These are phyloP conservation scores for Pygoscelis adeliae DNA, from an alignment of 2,113 vertebrate genomes.

Conservation along the genomic window DNA sequence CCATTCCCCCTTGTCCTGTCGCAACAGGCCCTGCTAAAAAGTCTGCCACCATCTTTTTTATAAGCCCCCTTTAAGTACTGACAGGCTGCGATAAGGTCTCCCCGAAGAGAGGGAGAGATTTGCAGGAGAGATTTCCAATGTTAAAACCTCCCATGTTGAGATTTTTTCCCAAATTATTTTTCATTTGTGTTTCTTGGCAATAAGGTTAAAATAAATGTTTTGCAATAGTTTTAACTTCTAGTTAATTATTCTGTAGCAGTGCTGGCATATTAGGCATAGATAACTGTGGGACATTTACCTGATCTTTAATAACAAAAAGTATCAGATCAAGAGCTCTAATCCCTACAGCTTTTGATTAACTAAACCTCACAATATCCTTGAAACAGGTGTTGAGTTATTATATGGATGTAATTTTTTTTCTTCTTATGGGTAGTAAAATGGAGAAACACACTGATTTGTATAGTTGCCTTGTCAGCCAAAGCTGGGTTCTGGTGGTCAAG, in stretches of 20 bases:
- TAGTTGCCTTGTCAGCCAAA: background rate
- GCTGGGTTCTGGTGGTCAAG: background rate
- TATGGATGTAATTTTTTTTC: background rate
- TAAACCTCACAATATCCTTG: background rate
- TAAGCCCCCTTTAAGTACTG: no score
- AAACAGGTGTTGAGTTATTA: background rate
- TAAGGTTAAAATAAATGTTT: background rate
- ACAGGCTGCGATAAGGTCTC: no score
- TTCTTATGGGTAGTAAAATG: background rate
- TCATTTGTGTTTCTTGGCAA: background rate
- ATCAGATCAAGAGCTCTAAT: background rate
- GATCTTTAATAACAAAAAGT: background rate
- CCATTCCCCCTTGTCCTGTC: no score
- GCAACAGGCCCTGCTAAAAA: no score
- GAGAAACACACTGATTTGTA: background rate
- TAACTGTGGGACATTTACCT: background rate
- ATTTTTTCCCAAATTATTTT: background rate
- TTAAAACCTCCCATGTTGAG: background rate
- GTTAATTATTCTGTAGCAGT: background rate
- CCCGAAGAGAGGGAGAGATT: no score
- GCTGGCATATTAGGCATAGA: background rate
- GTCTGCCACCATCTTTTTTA: no score
- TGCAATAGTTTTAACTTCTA: background rate
- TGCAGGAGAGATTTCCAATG: background rate
- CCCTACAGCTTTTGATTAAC: background rate